Evolutionary conservation across 2,888 invertebrate genomes (phyloP).

Genomic region (Drosophila putrida): DNA sequence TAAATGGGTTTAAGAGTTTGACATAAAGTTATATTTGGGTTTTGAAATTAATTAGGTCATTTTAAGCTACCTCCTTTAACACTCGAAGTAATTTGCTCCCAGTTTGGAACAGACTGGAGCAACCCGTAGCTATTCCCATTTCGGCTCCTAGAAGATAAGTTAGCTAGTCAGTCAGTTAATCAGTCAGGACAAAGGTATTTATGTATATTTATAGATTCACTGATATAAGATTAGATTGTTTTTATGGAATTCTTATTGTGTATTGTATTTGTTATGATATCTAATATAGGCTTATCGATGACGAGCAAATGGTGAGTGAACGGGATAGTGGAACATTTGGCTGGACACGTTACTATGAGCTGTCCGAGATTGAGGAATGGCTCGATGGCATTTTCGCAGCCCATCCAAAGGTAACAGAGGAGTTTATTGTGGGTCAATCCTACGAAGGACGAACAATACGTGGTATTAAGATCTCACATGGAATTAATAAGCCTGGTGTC

Average conservation of each 20-base stretch:
- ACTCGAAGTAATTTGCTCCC: no score
- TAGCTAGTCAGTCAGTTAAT: no score
- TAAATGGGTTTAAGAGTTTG: no score
- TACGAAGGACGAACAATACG: slow-evolving; percentile 88
- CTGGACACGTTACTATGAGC: slow-evolving; percentile 88
- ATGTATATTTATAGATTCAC: neutral
- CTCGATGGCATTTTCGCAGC: slow-evolving; percentile 86
- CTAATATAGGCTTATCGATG: slow-evolving; percentile 86
- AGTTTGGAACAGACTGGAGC: no score
- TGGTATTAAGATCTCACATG: slow-evolving; percentile 86
- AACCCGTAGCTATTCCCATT: no score
- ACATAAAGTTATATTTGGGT: no score
- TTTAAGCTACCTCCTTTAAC: no score
- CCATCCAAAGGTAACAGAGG: slow-evolving; percentile 84
- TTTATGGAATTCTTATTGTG: slow-evolving; percentile 9
- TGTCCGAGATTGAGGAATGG: slow-evolving; percentile 88
- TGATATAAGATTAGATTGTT: slow-evolving; percentile 14
- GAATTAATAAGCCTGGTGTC: slow-evolving; percentile 86
- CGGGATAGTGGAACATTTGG: slow-evolving; percentile 83
- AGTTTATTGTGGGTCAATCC: slow-evolving; percentile 86
- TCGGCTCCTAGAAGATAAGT: no score
- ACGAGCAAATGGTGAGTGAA: slow-evolving; percentile 81
- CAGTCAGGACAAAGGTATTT: no score
- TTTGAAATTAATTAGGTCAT: no score
- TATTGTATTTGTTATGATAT: slow-evolving; percentile 40